Evolutionary conservation across 1,140 invertebrate species (phyloP).

Genomic region (Laupala kohalensis): DNA sequence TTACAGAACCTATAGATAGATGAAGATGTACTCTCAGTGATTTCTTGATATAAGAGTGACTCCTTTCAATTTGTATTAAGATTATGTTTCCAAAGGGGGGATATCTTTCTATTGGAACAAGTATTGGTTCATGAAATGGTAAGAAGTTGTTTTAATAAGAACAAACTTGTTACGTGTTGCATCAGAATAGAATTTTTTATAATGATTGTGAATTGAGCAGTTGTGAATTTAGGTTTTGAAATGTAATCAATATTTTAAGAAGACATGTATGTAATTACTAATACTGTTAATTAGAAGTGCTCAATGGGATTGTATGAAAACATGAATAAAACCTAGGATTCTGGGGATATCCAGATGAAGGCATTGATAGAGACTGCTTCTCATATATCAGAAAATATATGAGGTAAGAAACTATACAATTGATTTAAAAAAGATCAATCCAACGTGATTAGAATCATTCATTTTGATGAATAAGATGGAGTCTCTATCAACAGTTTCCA

Average conservation of each 20-base stretch:
- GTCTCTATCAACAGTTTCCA: neutral
- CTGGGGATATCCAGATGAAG: neutral
- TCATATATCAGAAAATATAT: neutral
- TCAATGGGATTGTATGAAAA: neutral
- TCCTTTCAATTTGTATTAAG: neutral
- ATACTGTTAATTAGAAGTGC: slow-evolving; percentile 6
- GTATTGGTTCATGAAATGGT: slow-evolving; percentile 3
- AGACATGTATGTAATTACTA: slow-evolving; percentile 7
- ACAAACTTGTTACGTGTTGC: slow-evolving; percentile 8
- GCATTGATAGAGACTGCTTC: neutral
- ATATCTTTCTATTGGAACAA: neutral
- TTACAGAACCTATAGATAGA: neutral
- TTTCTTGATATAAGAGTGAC: neutral
- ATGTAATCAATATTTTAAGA: neutral
- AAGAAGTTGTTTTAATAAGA: slow-evolving; percentile 3
- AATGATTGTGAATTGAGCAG: neutral
- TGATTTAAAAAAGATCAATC: neutral
- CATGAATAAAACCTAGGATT: neutral
- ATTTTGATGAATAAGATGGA: neutral
- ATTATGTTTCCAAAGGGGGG: neutral
- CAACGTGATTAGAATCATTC: too few relatives aligned
- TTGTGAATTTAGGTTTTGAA: neutral
- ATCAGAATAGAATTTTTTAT: slow-evolving; percentile 9
- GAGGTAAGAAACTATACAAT: neutral
- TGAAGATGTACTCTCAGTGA: neutral